Conservation (phyloP, 1,140 invertebrate genomes). For the Mactra quadrangularis region DNA sequence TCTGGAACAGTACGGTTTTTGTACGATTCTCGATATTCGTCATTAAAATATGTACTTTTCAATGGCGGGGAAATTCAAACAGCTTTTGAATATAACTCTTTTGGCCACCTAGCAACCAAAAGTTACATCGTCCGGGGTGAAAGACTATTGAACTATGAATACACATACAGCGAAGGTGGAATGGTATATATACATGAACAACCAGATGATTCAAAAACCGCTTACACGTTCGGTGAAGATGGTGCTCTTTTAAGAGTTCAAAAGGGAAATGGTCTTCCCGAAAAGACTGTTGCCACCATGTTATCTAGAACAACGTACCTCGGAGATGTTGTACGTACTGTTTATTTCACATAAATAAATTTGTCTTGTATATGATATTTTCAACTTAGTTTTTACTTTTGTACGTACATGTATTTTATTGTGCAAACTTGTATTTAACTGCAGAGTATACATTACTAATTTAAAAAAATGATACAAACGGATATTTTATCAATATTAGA, state of each 20-base stretch:
- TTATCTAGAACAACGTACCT: neutral
- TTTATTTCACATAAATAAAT: no score
- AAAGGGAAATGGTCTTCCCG: neutral
- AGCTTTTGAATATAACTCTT: neutral
- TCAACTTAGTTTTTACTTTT: no score
- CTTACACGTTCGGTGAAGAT: neutral
- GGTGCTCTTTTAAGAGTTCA: neutral
- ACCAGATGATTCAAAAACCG: neutral
- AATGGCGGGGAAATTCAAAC: neutral
- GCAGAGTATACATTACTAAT: no score
- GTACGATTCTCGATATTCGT: neutral
- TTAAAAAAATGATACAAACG: no score
- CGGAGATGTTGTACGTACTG: neutral
- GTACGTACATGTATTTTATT: no score
- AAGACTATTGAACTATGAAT: neutral
- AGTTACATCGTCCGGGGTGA: neutral
- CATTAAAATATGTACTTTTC: neutral
- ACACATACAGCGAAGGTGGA: constrained; percentile 16
- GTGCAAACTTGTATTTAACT: no score
- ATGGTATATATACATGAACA: neutral
- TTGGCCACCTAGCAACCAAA: neutral
- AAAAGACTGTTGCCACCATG: constrained; percentile 7
- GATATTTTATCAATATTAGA: no score
- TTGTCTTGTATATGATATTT: no score
- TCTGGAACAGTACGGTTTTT: neutral